These are phyloP conservation scores for Vidua macroura DNA, from an alignment of 2,113 vertebrate species.

Conservation along the genomic window DNA sequence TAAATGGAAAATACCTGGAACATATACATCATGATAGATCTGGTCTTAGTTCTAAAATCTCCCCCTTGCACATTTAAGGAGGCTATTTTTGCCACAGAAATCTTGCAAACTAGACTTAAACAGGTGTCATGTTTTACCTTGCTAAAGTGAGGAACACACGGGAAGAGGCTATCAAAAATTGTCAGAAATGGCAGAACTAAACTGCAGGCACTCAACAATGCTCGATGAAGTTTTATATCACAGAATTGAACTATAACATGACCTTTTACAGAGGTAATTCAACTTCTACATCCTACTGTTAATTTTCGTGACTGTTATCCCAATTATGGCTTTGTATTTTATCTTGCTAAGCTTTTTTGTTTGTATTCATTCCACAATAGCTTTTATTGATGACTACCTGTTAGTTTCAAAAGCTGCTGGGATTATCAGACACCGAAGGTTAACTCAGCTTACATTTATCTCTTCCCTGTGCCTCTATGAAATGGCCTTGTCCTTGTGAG, in stretches of 20 bases:
- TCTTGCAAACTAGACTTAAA: background rate
- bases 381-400: background rate
- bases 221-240: background rate
- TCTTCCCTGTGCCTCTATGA: background rate
- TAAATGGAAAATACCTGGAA: conserved; percentile 1
- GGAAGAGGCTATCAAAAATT: background rate
- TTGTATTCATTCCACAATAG: background rate
- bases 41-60: background rate
- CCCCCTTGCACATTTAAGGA: background rate
- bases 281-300: background rate
- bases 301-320: background rate
- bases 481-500: background rate
- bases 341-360: background rate
- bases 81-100: background rate
- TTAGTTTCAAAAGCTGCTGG: background rate
- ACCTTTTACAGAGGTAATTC: background rate
- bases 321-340: background rate
- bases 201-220: background rate
- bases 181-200: background rate
- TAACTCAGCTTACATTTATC: background rate
- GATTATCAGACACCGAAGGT: background rate
- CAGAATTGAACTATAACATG: background rate
- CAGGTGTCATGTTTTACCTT: background rate
- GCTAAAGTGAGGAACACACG: background rate
- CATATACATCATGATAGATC: background rate